phyloP scores from a whole-genome alignment of 2,888 invertebrate genomes.

The Phortica magna region DNA sequence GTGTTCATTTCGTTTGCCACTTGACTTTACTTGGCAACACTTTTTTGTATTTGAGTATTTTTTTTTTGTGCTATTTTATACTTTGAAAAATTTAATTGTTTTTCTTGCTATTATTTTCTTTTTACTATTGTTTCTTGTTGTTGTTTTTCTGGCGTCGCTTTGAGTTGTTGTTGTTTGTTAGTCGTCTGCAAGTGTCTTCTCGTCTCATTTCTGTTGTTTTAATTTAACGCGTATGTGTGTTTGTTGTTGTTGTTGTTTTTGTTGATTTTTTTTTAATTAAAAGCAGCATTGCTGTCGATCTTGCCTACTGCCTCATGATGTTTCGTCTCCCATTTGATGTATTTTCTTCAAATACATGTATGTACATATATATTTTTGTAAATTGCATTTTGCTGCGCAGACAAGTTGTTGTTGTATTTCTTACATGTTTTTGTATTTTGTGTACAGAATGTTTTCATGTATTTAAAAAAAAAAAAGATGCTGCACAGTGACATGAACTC shows the following conservation, averaged over 20 bases:
- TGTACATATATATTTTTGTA: conserved; percentile 65
- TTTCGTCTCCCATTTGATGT: background rate
- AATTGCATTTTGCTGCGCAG: conserved; percentile 69
- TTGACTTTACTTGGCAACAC: conserved; percentile 61
- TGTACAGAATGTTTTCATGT: background rate
- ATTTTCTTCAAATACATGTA: conserved; percentile 53
- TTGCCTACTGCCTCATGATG: conserved; percentile 35
- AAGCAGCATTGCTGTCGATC: conserved; percentile 64
- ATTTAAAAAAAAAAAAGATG: background rate
- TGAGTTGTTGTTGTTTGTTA: background rate
- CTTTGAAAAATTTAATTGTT: background rate
- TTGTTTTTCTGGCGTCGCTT: background rate
- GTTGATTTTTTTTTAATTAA: conserved; percentile 47
- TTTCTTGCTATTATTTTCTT: background rate
- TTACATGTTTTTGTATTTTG: conserved; percentile 53
- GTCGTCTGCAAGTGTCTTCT: conserved; percentile 29
- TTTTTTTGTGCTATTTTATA: conserved; percentile 40
- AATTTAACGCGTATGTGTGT: conserved; percentile 19
- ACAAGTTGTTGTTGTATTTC: conserved; percentile 56
- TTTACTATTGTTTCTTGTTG: background rate
- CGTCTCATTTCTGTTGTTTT: conserved; percentile 59
- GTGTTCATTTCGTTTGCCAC: conserved; percentile 55
- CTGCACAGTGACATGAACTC: background rate
- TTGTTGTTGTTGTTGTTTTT: conserved; percentile 54
- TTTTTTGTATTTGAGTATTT: conserved; percentile 62